Evolutionary conservation across 2,113 vertebrate genomes (phyloP).

Genomic region (Oriolus oriolus): DNA sequence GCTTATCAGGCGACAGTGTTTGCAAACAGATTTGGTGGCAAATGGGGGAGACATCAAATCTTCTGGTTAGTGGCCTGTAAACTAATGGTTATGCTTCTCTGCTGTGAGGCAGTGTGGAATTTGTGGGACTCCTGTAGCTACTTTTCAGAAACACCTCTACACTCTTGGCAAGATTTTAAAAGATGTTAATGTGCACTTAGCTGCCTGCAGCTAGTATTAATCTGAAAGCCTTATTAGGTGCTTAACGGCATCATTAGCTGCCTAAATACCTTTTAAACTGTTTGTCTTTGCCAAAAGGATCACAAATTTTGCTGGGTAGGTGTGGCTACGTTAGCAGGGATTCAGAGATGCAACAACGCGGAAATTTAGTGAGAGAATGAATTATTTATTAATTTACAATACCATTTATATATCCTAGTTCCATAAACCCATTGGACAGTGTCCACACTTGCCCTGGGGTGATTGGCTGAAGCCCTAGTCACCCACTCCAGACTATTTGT

Average conservation of each 20-base stretch:
- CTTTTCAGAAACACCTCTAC: background rate
- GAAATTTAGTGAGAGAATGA: too few relatives aligned
- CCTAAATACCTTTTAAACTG: background rate
- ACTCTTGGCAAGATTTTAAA: background rate
- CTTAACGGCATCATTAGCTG: background rate
- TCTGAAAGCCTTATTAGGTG: background rate
- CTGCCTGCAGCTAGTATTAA: background rate
- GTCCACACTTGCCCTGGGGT: too few relatives aligned
- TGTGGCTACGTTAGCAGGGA: too few relatives aligned
- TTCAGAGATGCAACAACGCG: too few relatives aligned
- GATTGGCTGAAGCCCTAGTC: too few relatives aligned
- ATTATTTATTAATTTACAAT: too few relatives aligned
- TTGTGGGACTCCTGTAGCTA: background rate
- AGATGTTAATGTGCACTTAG: background rate
- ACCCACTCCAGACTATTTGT: too few relatives aligned
- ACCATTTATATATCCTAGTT: too few relatives aligned
- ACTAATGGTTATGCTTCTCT: background rate
- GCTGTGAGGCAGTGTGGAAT: background rate
- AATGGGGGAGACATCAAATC: background rate
- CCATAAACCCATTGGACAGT: too few relatives aligned
- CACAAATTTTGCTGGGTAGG: background rate
- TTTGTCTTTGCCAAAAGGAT: background rate
- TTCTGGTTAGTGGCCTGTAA: background rate
- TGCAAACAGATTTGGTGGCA: background rate
- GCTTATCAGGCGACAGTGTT: background rate